Conservation (phyloP, 2,888 invertebrate species). For the Yponomeuta plumbellus region DNA sequence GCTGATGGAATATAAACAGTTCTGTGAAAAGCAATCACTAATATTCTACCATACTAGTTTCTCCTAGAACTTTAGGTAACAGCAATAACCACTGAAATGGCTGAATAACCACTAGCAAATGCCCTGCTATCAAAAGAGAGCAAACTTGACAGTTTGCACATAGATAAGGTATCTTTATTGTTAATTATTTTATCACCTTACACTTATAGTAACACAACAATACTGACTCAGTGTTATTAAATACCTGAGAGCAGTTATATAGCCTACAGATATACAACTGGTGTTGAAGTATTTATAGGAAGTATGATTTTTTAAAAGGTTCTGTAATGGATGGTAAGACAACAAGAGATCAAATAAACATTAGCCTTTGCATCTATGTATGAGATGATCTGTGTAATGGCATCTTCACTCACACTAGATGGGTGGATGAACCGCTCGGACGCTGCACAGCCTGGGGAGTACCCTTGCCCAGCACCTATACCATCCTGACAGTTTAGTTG, state of each 20-base stretch:
- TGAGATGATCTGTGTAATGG: too few relatives aligned
- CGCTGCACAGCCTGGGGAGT: too few relatives aligned
- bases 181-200: not conserved
- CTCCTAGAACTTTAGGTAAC: not conserved
- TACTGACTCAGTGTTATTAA: not conserved
- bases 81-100: slow-evolving; percentile 5
- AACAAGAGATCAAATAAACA: too few relatives aligned
- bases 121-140: not conserved
- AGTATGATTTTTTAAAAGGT: too few relatives aligned
- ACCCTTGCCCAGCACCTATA: too few relatives aligned
- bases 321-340: too few relatives aligned
- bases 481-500: too few relatives aligned
- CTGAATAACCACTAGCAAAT: slow-evolving; percentile 1
- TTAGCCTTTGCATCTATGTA: too few relatives aligned
- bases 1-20: slow-evolving; percentile 35
- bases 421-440: too few relatives aligned
- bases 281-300: not conserved
- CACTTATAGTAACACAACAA: not conserved
- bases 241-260: not conserved
- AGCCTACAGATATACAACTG: not conserved
- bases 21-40: too few relatives aligned
- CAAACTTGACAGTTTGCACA: not conserved
- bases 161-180: not conserved
- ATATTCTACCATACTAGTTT: not conserved
- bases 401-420: too few relatives aligned